Conservation (phyloP, 2,797 vertebrate species). For the Myotis pilosus region DNA sequence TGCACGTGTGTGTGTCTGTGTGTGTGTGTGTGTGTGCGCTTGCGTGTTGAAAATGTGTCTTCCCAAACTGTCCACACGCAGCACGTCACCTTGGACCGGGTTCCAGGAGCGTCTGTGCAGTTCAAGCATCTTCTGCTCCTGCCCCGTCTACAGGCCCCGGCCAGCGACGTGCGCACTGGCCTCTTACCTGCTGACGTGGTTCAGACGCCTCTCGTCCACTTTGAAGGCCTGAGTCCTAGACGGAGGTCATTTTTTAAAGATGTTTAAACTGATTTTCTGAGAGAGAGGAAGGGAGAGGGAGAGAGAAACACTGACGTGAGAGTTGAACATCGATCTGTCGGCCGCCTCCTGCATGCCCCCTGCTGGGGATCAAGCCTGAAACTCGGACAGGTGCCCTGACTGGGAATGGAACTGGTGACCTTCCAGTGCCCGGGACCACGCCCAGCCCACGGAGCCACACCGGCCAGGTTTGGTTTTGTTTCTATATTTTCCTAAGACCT, state of each 20-base stretch:
- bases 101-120: neutral
- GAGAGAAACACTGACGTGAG: neutral
- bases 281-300: neutral
- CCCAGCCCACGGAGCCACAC: no score
- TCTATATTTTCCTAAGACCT: no score
- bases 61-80: neutral
- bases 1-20: accelerated
- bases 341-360: no score
- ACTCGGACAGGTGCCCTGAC: neutral
- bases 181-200: neutral
- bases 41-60: neutral
- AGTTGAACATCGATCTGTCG: accelerated
- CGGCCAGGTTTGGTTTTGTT: no score
- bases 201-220: neutral
- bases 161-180: accelerated
- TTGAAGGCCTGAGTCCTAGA: neutral
- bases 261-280: neutral
- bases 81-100: accelerated
- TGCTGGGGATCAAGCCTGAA: neutral
- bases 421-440: neutral
- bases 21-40: neutral
- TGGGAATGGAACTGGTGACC: neutral
- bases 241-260: no score
- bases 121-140: neutral
- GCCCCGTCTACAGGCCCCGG: no score